Conservation (phyloP, 2,113 vertebrate genomes). For the Dryoscopus gambensis region DNA sequence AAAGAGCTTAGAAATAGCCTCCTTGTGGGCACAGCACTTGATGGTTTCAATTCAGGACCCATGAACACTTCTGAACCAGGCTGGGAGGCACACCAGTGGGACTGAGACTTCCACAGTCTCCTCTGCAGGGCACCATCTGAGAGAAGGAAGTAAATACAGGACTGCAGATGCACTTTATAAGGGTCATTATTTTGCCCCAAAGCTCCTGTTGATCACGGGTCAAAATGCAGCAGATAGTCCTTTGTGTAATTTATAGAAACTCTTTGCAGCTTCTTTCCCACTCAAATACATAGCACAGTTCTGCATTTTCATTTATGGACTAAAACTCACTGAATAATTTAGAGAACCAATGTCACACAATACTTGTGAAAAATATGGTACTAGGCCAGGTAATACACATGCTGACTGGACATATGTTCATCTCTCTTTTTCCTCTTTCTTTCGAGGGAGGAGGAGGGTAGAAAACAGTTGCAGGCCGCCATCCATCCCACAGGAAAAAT, state of each 20-base stretch:
- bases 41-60: not conserved
- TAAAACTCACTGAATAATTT: not conserved
- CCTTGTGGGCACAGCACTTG: not conserved
- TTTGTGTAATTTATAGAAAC: not conserved
- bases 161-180: not conserved
- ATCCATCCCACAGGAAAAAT: not conserved
- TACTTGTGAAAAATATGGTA: not conserved
- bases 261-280: not conserved
- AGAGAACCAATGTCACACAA: not conserved
- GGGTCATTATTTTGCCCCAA: not conserved
- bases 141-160: not conserved
- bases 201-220: not conserved
- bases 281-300: not conserved
- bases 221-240: not conserved
- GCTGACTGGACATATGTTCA: not conserved
- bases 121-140: not conserved
- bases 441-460: accelerated
- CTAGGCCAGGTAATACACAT: not conserved
- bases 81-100: not conserved
- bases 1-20: not conserved
- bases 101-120: not conserved
- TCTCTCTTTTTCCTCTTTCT: not conserved
- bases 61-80: not conserved
- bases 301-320: not conserved
- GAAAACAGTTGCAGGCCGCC: not conserved